phyloP scores from a whole-genome alignment of 2,113 vertebrate genomes.

The Cebus imitator region DNA sequence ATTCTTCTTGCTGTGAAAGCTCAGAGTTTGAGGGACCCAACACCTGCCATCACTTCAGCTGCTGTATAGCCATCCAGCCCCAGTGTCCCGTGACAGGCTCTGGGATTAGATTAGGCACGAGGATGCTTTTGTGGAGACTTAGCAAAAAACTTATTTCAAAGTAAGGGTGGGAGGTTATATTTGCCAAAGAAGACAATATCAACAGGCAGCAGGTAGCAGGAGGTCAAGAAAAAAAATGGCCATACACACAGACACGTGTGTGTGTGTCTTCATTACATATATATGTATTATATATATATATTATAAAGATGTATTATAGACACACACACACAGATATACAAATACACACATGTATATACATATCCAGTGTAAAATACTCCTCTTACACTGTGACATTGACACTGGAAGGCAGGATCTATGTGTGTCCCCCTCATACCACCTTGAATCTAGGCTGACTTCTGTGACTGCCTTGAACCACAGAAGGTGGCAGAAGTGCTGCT shows the following conservation, averaged over 20 bases:
- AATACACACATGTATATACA: neutral
- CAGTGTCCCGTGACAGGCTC: neutral
- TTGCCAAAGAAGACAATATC: neutral
- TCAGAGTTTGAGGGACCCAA: neutral
- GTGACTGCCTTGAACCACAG: neutral
- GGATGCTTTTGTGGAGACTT: neutral
- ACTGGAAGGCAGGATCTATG: neutral
- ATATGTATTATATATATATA: no score
- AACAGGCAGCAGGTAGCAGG: no score
- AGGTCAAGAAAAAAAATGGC: no score
- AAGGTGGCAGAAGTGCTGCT: neutral
- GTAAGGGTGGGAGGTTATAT: neutral
- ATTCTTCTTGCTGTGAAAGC: neutral
- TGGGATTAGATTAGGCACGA: neutral
- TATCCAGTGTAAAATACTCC: neutral
- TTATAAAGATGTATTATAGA: neutral
- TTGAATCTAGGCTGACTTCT: neutral
- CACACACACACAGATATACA: neutral
- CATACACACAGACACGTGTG: neutral
- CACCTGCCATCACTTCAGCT: neutral
- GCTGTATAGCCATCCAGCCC: neutral
- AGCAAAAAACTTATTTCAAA: neutral
- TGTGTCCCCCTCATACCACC: neutral
- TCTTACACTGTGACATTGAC: neutral
- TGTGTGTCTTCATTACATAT: no score